A percentile compares a stretch with the other conserved stretches of the same genome.
phyloP scores from a whole-genome alignment of 2,797 vertebrate genomes.

The Sternarchorhynchus goeldii region DNA sequence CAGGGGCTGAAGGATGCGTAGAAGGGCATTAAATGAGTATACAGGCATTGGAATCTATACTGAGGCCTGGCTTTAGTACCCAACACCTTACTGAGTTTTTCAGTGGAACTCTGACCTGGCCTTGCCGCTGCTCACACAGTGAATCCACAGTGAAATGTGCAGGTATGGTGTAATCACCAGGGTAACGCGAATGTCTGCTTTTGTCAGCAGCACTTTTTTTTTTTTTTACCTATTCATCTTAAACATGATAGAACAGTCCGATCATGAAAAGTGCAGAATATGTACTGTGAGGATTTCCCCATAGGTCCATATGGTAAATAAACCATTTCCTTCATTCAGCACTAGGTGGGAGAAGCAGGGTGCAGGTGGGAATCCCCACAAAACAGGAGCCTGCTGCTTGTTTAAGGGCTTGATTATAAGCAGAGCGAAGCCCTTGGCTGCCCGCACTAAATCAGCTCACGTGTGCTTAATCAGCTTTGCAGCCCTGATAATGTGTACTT shows the following conservation, averaged over 20 bases:
- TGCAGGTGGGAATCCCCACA: constrained; percentile 46
- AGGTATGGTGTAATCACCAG: too few species aligned
- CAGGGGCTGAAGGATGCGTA: constrained; percentile 66
- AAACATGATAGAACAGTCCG: background rate
- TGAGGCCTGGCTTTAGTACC: constrained; percentile 66
- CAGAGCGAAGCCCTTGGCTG: constrained; percentile 48
- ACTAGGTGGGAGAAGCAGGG: background rate
- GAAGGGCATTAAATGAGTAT: constrained; percentile 70
- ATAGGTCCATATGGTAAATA: background rate
- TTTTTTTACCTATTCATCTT: too few species aligned
- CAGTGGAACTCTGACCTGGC: background rate
- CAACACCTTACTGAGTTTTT: constrained; percentile 41
- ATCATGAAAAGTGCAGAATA: background rate
- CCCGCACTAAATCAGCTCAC: constrained; percentile 50
- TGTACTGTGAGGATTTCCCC: background rate
- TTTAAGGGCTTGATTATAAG: constrained; percentile 58
- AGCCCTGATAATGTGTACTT: constrained; percentile 46
- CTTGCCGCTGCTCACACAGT: background rate
- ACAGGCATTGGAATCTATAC: constrained; percentile 68
- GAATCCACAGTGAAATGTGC: background rate
- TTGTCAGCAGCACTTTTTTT: too few species aligned
- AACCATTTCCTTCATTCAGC: background rate
- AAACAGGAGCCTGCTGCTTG: constrained; percentile 49
- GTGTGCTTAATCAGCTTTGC: constrained; percentile 54
- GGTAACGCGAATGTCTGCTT: too few species aligned